Conservation (phyloP, 2,113 vertebrate species). For the Anser cygnoides region DNA sequence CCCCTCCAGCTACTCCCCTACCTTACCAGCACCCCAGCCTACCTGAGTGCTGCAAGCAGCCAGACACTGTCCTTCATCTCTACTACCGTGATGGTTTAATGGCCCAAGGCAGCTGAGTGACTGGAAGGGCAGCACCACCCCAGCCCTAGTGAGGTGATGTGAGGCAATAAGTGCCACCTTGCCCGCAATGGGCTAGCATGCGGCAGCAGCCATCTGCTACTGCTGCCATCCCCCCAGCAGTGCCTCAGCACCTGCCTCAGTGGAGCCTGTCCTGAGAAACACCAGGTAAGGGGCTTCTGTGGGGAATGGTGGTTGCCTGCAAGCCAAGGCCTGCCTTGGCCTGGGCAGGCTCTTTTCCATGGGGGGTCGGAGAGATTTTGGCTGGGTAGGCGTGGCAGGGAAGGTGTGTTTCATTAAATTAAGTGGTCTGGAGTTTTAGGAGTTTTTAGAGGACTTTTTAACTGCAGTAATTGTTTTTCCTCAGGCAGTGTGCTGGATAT, state of each 20-base stretch:
- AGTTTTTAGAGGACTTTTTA: neutral
- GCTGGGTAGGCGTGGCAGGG: too few species aligned
- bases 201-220: too few species aligned
- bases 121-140: neutral
- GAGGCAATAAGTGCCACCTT: fast-evolving
- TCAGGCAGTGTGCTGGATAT: fast-evolving
- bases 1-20: fast-evolving
- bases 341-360: fast-evolving
- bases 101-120: fast-evolving
- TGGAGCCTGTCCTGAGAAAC: neutral
- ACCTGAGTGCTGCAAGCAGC: fast-evolving
- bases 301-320: fast-evolving
- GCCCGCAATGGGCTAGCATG: fast-evolving
- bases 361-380: neutral
- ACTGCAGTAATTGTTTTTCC: fast-evolving
- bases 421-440: neutral
- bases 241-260: fast-evolving
- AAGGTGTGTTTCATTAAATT: fast-evolving
- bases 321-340: fast-evolving
- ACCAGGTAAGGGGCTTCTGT: fast-evolving
- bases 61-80: fast-evolving
- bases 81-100: fast-evolving
- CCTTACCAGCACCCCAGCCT: neutral
- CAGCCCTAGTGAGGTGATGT: too few species aligned
- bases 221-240: too few species aligned